Evolutionary conservation across 2,888 invertebrate genomes (phyloP), one percentile per base, ranked within the genome.

Genomic region (Bombylius major): DNA sequence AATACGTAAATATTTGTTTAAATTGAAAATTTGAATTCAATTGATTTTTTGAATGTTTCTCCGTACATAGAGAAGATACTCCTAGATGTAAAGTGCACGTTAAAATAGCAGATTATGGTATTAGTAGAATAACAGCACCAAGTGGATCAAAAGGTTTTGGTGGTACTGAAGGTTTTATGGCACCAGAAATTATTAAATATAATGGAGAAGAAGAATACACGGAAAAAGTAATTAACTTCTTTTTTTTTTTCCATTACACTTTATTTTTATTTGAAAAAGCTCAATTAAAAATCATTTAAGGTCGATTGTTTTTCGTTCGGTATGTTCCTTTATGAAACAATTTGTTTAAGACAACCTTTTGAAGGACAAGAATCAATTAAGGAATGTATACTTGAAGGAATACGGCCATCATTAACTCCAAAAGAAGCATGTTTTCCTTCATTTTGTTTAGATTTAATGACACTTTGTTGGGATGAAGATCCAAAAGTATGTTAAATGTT

Each of bases 191-290:
- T 62, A 92, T 98, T 79, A 81, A 93, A 51, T 96, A 94, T 73
- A 98, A 97, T 70, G 99, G 99, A 0, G 98, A 98, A 71, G 96
- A 97, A 70, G 96, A 97, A 65, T 99, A 99, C 65, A 98, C 96
- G 0, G 96, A 97, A 68, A 98, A 98, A 80, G 89, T 87, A 61
- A 53, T 55, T 12, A 49, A 51, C 12, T n/a, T 34, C 36, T 11
- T 50, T 32, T 23, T 42, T 11, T 50, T 32, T 23, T 39, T 50
- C 51, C 49, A n/a, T 12, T 13, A 32, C 5, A 11, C 12, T 39
- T n/a, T 32, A 36, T 39, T 5, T 36, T 36, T 31, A 12, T 36
- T 33, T 46, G 9, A 34, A 50, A 44, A 51, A 50, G 47, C 31
- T 55, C 50, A 11, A 12, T 23, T 32, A 47, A 34, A n/a, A 36